Evolutionary conservation across 1,140 invertebrate species (phyloP), one percentile per base, ranked within the genome.

Genomic region (Cherax destructor): DNA sequence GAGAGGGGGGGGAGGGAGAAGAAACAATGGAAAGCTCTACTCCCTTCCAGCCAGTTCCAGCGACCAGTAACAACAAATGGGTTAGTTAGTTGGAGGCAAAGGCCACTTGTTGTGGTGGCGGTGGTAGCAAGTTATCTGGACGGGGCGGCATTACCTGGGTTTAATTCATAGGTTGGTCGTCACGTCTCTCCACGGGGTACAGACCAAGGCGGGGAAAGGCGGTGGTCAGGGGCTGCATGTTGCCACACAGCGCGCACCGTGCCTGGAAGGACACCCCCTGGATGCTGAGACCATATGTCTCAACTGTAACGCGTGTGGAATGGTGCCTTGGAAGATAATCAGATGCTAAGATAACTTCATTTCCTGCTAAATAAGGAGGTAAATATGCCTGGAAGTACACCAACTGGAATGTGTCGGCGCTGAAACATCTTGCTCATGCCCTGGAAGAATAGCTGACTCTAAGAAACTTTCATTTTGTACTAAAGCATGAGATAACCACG

Each of bases 181-280:
- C 69, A 74, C 69, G 69, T 74, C 69, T 74, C 69, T 74, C 69
- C 69, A 74, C 69, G 69, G 69, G 69, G 69, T 74, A 74, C 9
- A 74, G 69, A 30, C n/a, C 9, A 74, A 7, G 24, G 69, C 21
- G n/a, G 24, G n/a, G 69, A 30, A 30, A 9, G n/a, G 69, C 5
- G 69, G 69, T 9, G 69, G 24, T 10, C 7, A 9, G 69, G 1
- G 11, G 61, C 61, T 65, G 21, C 13, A 6, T 65, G 13, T 65
- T 65, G 21, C 61, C 61, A 65, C 61, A 65, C 61, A 65, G 18
- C 61, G 4, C 61, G 5, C 61, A 65, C 61, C 13, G 1, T 18
- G 61, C 61, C 61, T 65, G 61, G 61, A 65, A 65, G 61, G 61
- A 65, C 61, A 65, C 9, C 52, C 52, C 1, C 52, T 56, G 52